These are phyloP conservation scores for Lagorchestes hirsutus DNA, from an alignment of 2,797 vertebrate genomes.

Conservation along the genomic window DNA sequence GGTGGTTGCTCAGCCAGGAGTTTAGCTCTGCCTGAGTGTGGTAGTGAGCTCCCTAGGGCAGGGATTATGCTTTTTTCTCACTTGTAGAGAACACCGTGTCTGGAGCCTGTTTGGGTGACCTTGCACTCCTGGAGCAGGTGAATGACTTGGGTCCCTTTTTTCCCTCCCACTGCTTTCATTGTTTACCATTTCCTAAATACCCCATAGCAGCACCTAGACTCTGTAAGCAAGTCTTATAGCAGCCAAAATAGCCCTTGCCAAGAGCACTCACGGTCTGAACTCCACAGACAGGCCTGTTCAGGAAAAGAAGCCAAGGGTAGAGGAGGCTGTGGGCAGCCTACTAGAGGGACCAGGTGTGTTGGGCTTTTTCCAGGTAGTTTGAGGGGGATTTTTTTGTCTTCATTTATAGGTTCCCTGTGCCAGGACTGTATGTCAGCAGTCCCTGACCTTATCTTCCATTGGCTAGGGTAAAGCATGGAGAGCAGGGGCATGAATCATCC, in stretches of 20 bases:
- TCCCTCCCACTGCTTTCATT: conserved; percentile 37
- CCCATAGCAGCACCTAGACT: background rate
- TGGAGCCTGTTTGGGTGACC: conserved; percentile 1
- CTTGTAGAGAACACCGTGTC: conserved; percentile 6
- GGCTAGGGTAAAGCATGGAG: conserved; percentile 11
- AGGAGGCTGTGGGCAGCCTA: background rate
- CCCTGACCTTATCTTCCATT: background rate
- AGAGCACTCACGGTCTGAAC: conserved; percentile 38
- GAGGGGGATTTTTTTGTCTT: background rate
- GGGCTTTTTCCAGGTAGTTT: background rate
- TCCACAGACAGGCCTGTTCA: conserved; percentile 25
- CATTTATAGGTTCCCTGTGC: conserved; percentile 15
- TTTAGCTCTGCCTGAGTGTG: conserved; percentile 41
- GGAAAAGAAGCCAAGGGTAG: conserved; percentile 11
- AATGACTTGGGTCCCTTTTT: background rate
- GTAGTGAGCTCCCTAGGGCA: conserved; percentile 39
- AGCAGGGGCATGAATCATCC: conserved; percentile 30
- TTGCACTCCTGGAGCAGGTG: background rate
- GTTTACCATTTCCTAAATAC: conserved; percentile 56
- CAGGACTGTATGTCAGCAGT: background rate
- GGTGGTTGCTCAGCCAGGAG: conserved; percentile 63
- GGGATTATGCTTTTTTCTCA: background rate
- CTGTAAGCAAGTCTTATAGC: background rate
- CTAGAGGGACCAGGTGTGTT: conserved; percentile 1
- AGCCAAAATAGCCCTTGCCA: conserved; percentile 31